Conservation (phyloP, 2,113 vertebrate genomes). For the human (Homo sapiens) region GRCh38 chr2:5293501-5294000, state of each 20-base stretch:
- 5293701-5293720: neutral
- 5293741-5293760: neutral
- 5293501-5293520: neutral
- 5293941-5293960: neutral
- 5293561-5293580: neutral
- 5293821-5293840: no score
- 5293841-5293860: neutral
- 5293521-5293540: neutral
- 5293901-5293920: accelerated
- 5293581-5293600: neutral
- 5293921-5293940: neutral
- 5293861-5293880: neutral
- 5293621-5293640: neutral
- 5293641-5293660: neutral
- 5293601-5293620: neutral
- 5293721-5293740: neutral
- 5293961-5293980: neutral
- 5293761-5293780: neutral
- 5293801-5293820: neutral
- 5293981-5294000: accelerated
- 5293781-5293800: neutral
- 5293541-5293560: neutral
- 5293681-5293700: neutral
- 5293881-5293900: accelerated
- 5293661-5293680: neutral